Conservation (phyloP, 2,113 vertebrate genomes). For the Sitta europaea region DNA sequence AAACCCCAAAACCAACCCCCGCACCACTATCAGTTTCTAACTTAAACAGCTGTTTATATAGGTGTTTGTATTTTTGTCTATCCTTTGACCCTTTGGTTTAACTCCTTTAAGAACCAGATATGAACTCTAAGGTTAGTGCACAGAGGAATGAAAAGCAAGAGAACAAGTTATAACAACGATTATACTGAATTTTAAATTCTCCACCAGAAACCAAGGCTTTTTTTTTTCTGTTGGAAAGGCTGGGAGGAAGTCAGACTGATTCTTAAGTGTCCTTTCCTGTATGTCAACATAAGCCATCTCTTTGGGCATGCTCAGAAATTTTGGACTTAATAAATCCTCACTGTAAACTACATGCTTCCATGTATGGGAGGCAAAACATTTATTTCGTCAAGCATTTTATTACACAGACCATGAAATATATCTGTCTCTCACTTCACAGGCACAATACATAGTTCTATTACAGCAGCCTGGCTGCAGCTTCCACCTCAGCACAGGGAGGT, state of each 20-base stretch:
- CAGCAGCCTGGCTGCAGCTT: background rate
- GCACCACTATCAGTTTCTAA: background rate
- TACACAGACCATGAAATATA: background rate
- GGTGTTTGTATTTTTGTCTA: background rate
- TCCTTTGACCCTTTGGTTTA: background rate
- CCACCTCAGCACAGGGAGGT: background rate
- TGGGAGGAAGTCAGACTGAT: background rate
- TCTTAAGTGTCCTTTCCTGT: background rate
- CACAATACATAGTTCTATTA: background rate
- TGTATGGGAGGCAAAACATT: background rate
- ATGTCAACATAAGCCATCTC: background rate
- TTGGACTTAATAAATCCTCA: background rate
- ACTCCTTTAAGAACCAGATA: background rate
- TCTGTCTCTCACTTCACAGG: background rate
- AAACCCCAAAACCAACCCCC: background rate
- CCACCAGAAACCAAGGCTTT: background rate
- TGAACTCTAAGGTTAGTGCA: background rate
- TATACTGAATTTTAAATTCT: background rate
- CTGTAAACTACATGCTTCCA: background rate
- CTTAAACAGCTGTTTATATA: background rate
- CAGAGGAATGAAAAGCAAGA: background rate
- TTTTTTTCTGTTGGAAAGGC: background rate
- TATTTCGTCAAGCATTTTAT: background rate
- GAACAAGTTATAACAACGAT: background rate
- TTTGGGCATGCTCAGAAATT: background rate